Evolutionary conservation across 92 coral and sea anemone species (phyloP).

Genomic region (Umimayanthus chanpuru): DNA sequence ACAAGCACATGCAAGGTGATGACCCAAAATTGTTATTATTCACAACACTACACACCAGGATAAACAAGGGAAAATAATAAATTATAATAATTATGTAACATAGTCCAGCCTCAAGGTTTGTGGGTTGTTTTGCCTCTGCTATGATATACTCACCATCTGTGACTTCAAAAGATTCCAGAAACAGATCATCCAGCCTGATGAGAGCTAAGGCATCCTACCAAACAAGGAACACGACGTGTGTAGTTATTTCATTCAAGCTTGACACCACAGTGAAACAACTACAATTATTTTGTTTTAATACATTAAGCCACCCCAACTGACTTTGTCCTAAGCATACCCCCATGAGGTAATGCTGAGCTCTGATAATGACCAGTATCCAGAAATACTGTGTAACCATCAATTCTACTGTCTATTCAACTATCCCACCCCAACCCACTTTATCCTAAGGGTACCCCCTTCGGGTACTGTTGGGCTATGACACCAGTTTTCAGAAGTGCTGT

Average conservation of each 20-base stretch:
- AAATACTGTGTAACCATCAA: conserved; percentile 83
- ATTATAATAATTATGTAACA: too few relatives aligned
- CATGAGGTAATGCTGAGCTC: not conserved
- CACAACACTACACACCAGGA: too few relatives aligned
- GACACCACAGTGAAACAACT: too few relatives aligned
- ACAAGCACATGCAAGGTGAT: too few relatives aligned
- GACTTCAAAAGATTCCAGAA: conserved; percentile 92
- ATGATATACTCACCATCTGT: conserved; percentile 76
- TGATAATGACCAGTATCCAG: conserved; percentile 68
- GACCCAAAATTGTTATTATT: too few relatives aligned
- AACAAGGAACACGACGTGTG: not conserved
- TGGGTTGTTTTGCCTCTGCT: not conserved
- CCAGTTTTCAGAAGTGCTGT: conserved; percentile 87
- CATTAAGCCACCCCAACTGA: conserved; percentile 50
- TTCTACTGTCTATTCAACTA: conserved; percentile 49
- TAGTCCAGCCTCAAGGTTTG: not conserved
- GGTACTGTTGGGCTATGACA: not conserved
- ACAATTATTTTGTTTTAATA: not conserved
- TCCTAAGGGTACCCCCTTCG: not conserved
- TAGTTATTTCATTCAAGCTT: not conserved
- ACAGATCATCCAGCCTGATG: conserved; percentile 92
- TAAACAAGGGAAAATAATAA: too few relatives aligned
- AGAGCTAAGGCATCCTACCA: conserved; percentile 91
- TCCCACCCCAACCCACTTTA: conserved; percentile 43
- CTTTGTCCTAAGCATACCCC: not conserved